Evolutionary conservation across 2,113 vertebrate genomes (phyloP), one percentile per base, ranked within the genome.

Genomic region (Sander vitreus): DNA sequence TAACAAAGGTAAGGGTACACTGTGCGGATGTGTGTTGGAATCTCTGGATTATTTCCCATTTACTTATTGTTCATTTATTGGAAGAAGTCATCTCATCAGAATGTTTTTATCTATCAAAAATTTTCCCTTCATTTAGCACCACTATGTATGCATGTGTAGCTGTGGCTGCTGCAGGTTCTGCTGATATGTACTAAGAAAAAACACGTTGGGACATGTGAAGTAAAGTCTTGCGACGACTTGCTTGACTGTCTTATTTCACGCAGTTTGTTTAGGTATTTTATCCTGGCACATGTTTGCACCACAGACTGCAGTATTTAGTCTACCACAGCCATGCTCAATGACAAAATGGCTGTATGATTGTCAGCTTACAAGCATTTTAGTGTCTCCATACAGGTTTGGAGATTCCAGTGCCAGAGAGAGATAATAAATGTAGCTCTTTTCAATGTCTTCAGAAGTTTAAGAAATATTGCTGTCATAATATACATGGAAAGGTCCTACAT

Each of bases 1-100:
- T 78, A n/a, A 78, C 76, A 47, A 83, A 67, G 67, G 67, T 83
- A 62, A 51, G 39, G 43, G 10, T 73, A 71, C 59, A 47, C 86
- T 85, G 58, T 73, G 75, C 25, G 67, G 65, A 81, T 43, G 67
- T 62, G 58, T 79, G 72, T 64, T 27, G 50, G 25, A 57, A 51
- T 76, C 66, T 75, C 60, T 65, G 45, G n/a, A 45, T 63, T 48
- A 55, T 30, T 30, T 54, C 30, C 60, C 21, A 8, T 74, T 23
- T 5, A 16, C 85, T 87, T 72, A 74, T 51, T 66, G 1, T 73
- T 78, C 6, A 53, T 75, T 73, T 75, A 73, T 68, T 68, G 53
- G 53, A 27, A 66, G 27, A 70, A 39, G 76, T 76, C 8, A 14
- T 77, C 50, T 65, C 60, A 81, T 70, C 23, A 25, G 53, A 68